Conservation (phyloP, 2,113 vertebrate species). For the Brienomyrus brachyistius region DNA sequence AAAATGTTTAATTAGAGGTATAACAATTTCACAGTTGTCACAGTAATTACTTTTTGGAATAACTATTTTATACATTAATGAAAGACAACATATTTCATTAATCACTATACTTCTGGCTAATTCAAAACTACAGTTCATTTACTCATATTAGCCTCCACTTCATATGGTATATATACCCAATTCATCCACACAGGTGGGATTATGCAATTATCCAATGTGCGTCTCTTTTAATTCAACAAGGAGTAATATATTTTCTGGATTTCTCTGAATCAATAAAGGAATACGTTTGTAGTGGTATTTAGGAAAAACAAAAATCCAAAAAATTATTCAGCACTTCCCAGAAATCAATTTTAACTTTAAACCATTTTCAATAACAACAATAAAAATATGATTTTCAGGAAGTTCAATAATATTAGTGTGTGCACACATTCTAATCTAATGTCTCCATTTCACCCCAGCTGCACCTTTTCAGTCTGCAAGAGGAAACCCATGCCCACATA, state of each 20-base stretch:
- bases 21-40: neutral
- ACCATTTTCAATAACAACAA: neutral
- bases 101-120: neutral
- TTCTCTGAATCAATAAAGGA: neutral
- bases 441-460: neutral
- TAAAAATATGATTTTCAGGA: neutral
- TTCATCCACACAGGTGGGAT: neutral
- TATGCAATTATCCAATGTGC: neutral
- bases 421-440: neutral
- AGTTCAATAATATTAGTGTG: neutral
- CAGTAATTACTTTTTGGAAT: neutral
- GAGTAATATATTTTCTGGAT: neutral
- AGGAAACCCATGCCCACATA: neutral
- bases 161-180: neutral
- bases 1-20: neutral
- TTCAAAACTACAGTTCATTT: neutral
- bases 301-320: neutral
- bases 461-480: neutral
- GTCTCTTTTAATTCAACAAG: neutral
- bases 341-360: neutral
- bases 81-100: neutral
- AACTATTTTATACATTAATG: neutral
- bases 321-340: neutral
- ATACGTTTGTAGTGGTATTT: neutral
- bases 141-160: neutral